Evolutionary conservation across 1,140 invertebrate species (phyloP), one percentile per base, ranked within the genome.

Genomic region (Neodiprion virginianus): DNA sequence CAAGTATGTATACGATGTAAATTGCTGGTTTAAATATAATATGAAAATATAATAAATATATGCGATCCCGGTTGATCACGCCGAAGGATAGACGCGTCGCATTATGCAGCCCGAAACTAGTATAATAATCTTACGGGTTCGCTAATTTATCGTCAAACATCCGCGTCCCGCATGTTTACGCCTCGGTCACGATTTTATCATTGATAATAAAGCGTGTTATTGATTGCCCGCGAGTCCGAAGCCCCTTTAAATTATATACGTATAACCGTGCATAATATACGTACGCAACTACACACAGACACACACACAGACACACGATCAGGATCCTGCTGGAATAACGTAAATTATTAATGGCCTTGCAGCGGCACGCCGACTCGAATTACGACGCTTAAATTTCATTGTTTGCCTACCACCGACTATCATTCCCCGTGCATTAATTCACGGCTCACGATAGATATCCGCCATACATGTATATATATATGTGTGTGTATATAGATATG

Each of bases 321-420:
- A 12, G 11, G n/a, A 61, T 17, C 53, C 53, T 17, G 11, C 53
- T 61, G 7, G 11, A 61, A 61, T 61, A 61, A 61, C n/a, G 53
- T 61, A 12, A 61, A 61, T 40, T 61, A 61, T 61, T 61, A 61
- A 61, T 61, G 11, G n/a, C 53, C 53, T 17, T 61, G 53, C 53
- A 61, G n/a, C n/a, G 53, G 53, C 53, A 61, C 53, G 53, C 53
- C 53, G 53, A 14, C n/a, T 61, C 53, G 53, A 61, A 61, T 61
- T 61, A 61, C 53, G 11, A 61, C 53, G 53, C 53, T 61, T 61
- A 61, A 61, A 61, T 61, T 61, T 61, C 53, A 61, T 61, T 61
- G 53, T 61, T 61, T 40, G 28, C 5, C 28, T 61, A 61, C 53
- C 11, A 61, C 11, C 11, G 5, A 61, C 53, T 14, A 61, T 61